Evolutionary conservation across 2,113 vertebrate species (phyloP).

Genomic region (Macrotus californicus): DNA sequence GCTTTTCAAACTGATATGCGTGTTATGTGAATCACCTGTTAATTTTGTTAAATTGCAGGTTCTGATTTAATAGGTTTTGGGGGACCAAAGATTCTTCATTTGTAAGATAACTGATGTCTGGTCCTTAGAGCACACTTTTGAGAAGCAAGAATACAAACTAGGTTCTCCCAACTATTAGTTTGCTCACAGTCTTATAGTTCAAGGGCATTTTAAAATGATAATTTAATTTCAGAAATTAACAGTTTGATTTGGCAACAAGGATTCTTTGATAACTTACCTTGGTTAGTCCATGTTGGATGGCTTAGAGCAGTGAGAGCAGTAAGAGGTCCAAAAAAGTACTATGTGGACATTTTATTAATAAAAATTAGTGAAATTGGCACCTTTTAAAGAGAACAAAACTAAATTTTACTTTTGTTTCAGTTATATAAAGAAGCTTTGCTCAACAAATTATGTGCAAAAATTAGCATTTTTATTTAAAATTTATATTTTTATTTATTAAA

Average conservation of each 20-base stretch:
- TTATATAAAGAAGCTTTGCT: not conserved
- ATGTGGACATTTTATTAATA: constrained; percentile 18
- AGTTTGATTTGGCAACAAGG: constrained; percentile 9
- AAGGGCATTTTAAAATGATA: constrained; percentile 28
- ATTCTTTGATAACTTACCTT: constrained; percentile 3
- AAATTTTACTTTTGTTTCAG: constrained; percentile 28
- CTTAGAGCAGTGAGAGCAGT: not conserved
- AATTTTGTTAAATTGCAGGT: constrained; percentile 1
- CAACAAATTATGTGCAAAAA: not conserved
- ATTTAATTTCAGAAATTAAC: constrained; percentile 30
- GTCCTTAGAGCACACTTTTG: not conserved
- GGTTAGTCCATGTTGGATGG: not conserved
- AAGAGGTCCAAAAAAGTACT: not conserved
- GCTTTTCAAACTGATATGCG: not conserved
- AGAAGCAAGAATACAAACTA: not conserved
- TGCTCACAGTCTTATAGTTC: not conserved
- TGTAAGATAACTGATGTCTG: not conserved
- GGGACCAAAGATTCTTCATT: not conserved
- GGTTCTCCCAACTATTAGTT: not conserved
- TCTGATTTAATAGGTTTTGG: not conserved
- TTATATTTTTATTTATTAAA: constrained; percentile 40
- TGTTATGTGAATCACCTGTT: not conserved
- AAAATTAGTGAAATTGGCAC: not conserved
- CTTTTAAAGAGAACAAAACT: not conserved
- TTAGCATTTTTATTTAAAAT: constrained; percentile 14